Evolutionary conservation across 2,888 invertebrate species (phyloP).

Genomic region (Rhimphoctona megacephalus): DNA sequence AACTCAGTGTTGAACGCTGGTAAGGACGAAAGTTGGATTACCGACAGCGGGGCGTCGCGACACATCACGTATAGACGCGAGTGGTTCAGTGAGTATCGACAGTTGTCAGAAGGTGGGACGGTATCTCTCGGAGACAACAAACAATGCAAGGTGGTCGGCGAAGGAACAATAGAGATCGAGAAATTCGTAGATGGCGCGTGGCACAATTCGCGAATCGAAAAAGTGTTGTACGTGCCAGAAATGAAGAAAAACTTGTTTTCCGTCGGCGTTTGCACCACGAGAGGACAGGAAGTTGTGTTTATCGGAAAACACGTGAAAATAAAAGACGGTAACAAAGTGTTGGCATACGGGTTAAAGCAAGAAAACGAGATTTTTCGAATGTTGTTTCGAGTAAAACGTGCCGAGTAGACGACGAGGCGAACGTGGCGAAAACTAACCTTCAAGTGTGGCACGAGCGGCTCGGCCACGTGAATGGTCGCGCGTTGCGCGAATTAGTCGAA

Average conservation of each 20-base stretch:
- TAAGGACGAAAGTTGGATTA: conserved; percentile 55
- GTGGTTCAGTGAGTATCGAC: conserved; percentile 58
- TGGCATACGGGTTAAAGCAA: conserved; percentile 28
- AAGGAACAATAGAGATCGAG: conserved; percentile 59
- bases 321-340: neutral
- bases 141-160: conserved; percentile 55
- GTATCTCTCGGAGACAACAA: conserved; percentile 57
- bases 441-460: conserved; percentile 70
- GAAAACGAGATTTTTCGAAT: conserved; percentile 63
- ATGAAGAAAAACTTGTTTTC: conserved; percentile 65
- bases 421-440: conserved; percentile 52
- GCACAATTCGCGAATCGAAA: conserved; percentile 50
- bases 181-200: conserved; percentile 56
- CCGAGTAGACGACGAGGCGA: conserved; percentile 44
- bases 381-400: conserved; percentile 25
- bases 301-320: conserved; percentile 14
- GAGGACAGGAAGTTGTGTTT: conserved; percentile 48
- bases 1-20: conserved; percentile 17
- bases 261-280: conserved; percentile 48
- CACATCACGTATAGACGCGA: conserved; percentile 62
- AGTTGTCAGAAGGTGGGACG: conserved; percentile 41
- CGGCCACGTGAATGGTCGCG: conserved; percentile 65
- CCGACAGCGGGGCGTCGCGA: conserved; percentile 64
- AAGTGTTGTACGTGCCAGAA: conserved; percentile 58
- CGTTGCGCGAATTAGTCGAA: conserved; percentile 56